These are phyloP conservation scores for Tinamus guttatus DNA, from an alignment of 2,113 vertebrate species.

Conservation along the genomic window DNA sequence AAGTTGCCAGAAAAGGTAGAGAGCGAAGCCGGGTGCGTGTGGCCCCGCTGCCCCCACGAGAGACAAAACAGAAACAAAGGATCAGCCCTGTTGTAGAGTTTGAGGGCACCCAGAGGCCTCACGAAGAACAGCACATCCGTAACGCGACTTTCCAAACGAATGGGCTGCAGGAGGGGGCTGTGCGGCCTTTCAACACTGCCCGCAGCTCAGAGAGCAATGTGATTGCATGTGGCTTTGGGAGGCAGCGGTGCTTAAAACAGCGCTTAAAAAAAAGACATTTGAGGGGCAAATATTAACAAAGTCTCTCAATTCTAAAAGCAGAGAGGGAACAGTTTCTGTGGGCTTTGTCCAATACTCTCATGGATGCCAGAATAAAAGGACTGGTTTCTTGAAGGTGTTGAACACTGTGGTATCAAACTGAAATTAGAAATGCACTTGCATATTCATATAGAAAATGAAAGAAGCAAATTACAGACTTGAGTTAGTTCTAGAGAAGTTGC, in stretches of 20 bases:
- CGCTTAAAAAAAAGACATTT: neutral
- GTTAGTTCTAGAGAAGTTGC: neutral
- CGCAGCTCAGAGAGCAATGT: neutral
- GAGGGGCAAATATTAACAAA: neutral
- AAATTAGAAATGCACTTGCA: neutral
- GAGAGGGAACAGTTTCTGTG: neutral
- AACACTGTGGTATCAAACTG: neutral
- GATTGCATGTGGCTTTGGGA: neutral
- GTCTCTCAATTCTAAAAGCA: neutral
- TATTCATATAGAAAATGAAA: neutral
- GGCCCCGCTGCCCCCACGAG: rapidly evolving
- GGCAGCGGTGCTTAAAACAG: neutral
- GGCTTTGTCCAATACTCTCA: neutral
- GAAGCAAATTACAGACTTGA: neutral
- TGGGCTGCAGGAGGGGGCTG: neutral
- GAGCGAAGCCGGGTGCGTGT: neutral
- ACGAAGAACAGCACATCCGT: neutral
- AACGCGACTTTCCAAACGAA: neutral
- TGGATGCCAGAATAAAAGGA: neutral
- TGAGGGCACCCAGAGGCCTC: neutral
- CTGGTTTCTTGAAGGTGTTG: neutral
- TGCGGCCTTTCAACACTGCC: neutral
- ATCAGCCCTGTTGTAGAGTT: neutral
- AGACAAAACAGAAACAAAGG: neutral
- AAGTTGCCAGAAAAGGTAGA: neutral